phyloP scores from a whole-genome alignment of 2,113 vertebrate species.

The Lynx canadensis region DNA sequence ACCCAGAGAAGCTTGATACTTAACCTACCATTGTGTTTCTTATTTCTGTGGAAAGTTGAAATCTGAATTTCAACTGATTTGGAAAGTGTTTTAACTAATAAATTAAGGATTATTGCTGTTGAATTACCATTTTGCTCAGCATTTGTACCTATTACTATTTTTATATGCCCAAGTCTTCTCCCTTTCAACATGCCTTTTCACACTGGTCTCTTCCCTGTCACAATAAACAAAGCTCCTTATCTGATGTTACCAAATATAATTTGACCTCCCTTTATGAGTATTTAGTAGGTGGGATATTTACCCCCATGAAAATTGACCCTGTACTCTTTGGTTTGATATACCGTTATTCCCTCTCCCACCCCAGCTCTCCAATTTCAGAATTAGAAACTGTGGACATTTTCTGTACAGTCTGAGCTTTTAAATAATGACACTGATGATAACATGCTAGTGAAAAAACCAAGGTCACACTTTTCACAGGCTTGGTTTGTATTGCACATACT shows the following conservation, averaged over 20 bases:
- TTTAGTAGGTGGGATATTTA: not conserved
- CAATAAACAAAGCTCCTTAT: not conserved
- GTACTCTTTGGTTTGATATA: not conserved
- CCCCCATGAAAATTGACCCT: not conserved
- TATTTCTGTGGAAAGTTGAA: not conserved
- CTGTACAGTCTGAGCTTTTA: not conserved
- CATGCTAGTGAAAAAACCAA: not conserved
- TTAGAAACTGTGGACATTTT: not conserved
- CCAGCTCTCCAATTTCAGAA: not conserved
- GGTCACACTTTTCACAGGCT: not conserved
- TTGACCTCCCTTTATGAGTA: not conserved
- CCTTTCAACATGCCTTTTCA: not conserved
- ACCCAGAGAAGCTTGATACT: not conserved
- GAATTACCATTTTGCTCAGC: not conserved
- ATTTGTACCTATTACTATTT: not conserved
- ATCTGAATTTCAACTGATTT: not conserved
- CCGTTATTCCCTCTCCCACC: not conserved
- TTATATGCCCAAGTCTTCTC: not conserved
- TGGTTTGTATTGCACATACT: not conserved
- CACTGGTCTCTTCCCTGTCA: not conserved
- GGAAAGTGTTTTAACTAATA: not conserved
- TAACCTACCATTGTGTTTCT: not conserved
- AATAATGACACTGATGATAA: not conserved
- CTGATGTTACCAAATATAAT: not conserved
- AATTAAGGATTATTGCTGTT: not conserved